Conservation (phyloP, 1,140 invertebrate genomes). For the Drosophila burlai region DNA sequence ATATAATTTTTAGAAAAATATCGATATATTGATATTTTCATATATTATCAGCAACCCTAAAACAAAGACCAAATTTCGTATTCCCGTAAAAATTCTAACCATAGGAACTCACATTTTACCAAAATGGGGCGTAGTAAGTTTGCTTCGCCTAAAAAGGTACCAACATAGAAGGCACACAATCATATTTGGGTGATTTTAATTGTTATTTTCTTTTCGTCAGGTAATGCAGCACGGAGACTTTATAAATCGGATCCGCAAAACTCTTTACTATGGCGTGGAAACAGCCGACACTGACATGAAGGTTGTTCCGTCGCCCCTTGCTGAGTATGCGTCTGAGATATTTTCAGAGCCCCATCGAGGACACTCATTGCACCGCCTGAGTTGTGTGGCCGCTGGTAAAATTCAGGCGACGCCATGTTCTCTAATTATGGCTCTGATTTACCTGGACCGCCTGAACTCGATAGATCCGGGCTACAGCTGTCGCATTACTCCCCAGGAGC, state of each 20-base stretch:
- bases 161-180: not conserved
- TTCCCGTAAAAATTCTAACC: not conserved
- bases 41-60: too few relatives aligned
- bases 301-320: conserved; percentile 56
- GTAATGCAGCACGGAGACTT: conserved; percentile 89
- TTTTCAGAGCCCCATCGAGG: conserved; percentile 90
- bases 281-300: conserved; percentile 88
- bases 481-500: conserved; percentile 92
- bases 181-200: not conserved
- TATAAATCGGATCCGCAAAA: conserved; percentile 92
- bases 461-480: conserved; percentile 93
- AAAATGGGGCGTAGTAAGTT: conserved; percentile 18
- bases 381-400: conserved; percentile 92
- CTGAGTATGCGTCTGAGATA: conserved; percentile 93
- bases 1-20: too few relatives aligned
- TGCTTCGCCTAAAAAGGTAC: conserved; percentile 14
- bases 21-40: too few relatives aligned
- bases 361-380: conserved; percentile 91
- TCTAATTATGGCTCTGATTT: conserved; percentile 93
- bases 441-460: conserved; percentile 93
- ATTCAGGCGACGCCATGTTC: conserved; percentile 95
- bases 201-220: conserved; percentile 29
- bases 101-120: not conserved
- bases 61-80: not conserved
- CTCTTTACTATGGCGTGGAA: conserved; percentile 94